Conservation (phyloP, 30 jellyfish, hydroid and myxozoan species). For the Cassiopea xamachana region DNA sequence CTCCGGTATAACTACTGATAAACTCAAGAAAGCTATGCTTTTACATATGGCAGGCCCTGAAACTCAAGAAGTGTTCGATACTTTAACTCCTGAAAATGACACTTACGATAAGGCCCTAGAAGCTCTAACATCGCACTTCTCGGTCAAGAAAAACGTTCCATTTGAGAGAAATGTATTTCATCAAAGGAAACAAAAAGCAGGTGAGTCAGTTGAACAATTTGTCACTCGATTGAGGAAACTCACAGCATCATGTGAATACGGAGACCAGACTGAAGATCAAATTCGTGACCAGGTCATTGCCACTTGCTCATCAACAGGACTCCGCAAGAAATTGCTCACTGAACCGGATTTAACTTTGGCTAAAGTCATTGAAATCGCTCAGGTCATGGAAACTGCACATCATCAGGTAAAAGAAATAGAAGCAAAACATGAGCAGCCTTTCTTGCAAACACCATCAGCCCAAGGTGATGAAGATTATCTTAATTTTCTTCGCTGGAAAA, state of each 20-base stretch:
- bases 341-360: background rate
- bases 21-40: background rate
- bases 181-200: background rate
- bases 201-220: background rate
- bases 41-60: background rate
- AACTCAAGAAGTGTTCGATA: background rate
- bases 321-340: background rate
- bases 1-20: background rate
- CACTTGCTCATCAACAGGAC: conserved; percentile 11
- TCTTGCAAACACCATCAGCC: conserved; percentile 4
- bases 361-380: background rate
- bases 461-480: background rate
- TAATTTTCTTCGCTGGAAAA: too few species aligned
- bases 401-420: conserved; percentile 9
- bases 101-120: background rate
- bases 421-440: background rate
- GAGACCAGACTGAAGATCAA: conserved; percentile 12
- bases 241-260: background rate
- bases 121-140: background rate
- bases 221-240: background rate
- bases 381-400: background rate
- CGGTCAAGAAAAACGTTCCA: background rate
- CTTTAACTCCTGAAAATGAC: background rate
- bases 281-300: conserved; percentile 12
- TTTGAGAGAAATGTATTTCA: background rate